These are phyloP conservation scores for Astropecten irregularis DNA, from an alignment of 53 echinoderm and acorn worm species.

Conservation along the genomic window DNA sequence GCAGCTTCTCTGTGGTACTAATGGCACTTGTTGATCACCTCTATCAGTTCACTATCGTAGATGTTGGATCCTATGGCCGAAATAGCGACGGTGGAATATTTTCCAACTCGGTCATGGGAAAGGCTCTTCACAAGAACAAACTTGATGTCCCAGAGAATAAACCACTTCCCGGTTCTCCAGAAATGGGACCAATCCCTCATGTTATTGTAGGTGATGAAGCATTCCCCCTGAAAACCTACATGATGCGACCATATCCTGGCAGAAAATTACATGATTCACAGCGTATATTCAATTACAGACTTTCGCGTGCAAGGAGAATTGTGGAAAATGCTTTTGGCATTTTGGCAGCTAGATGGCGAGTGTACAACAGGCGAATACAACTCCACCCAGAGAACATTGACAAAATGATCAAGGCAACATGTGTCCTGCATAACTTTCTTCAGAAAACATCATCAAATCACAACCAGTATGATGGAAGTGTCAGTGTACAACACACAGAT, in stretches of 20 bases:
- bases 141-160: not conserved
- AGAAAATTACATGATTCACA: not conserved
- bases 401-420: conserved; percentile 11
- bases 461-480: not conserved
- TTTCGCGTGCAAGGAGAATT: conserved; percentile 31
- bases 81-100: not conserved
- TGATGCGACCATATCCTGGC: conserved; percentile 35
- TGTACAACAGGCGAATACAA: conserved; percentile 29
- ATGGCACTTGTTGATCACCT: conserved; percentile 43
- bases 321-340: conserved; percentile 56
- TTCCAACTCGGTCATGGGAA: not conserved
- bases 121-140: not conserved
- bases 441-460: conserved; percentile 5
- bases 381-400: not conserved
- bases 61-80: not conserved
- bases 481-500: not conserved
- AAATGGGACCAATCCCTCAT: not conserved
- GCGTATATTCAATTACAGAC: conserved; percentile 49
- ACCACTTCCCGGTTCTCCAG: not conserved
- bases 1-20: not conserved
- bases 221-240: conserved; percentile 38
- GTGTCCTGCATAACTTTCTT: conserved; percentile 37
- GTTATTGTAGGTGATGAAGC: conserved; percentile 54
- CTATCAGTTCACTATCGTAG: conserved; percentile 28
- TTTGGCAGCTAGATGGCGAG: conserved; percentile 15